phyloP scores from a whole-genome alignment of 2,113 vertebrate species.

The Martes martes region DNA sequence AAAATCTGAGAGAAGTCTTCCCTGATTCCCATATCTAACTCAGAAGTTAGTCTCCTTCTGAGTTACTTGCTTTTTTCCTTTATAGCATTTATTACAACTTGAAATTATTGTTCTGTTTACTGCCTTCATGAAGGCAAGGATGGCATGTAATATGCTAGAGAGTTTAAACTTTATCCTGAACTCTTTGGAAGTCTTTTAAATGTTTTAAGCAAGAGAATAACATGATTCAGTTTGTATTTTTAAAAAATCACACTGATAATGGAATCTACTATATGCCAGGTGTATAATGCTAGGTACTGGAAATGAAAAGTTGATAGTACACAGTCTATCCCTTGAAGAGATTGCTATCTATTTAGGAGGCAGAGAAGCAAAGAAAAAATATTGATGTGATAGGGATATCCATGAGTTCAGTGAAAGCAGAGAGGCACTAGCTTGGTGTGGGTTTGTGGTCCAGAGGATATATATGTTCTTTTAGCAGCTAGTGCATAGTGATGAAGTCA shows the following conservation, averaged over 20 bases:
- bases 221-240: neutral
- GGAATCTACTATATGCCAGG: neutral
- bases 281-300: neutral
- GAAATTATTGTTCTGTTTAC: neutral
- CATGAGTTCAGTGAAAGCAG: slow-evolving; percentile 14
- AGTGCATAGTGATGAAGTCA: neutral
- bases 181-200: neutral
- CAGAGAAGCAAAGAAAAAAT: neutral
- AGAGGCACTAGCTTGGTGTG: neutral
- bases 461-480: slow-evolving; percentile 2
- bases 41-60: neutral
- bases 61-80: slow-evolving; percentile 13
- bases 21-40: neutral
- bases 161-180: slow-evolving; percentile 22
- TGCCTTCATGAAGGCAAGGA: neutral
- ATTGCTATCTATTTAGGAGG: neutral
- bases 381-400: neutral
- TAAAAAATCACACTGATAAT: neutral
- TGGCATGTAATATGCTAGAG: neutral
- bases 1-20: slow-evolving; percentile 11
- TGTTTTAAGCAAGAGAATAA: slow-evolving; percentile 20
- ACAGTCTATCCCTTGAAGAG: neutral
- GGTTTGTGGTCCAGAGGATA: neutral
- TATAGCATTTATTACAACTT: neutral
- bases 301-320: neutral